phyloP scores from a whole-genome alignment of 2,113 vertebrate species.

The Neopipo cinnamomea region DNA sequence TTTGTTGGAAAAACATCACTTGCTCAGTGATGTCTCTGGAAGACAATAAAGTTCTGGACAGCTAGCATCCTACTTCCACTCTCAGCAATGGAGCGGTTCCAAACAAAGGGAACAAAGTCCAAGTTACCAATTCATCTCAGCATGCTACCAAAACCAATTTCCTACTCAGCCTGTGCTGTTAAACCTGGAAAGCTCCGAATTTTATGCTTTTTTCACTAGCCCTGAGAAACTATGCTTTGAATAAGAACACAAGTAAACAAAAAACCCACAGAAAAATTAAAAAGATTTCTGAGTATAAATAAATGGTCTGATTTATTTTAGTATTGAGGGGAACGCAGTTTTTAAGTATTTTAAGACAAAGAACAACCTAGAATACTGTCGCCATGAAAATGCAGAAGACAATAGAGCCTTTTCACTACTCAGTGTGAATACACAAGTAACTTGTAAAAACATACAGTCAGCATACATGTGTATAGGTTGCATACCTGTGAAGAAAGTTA shows the following conservation, averaged over 20 bases:
- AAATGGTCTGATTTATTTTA: background rate
- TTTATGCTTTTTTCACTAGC: background rate
- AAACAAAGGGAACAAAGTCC: constrained; percentile 6
- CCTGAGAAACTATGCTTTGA: background rate
- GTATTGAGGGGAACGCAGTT: background rate
- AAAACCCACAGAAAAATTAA: background rate
- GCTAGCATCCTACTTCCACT: background rate
- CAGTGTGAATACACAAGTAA: background rate
- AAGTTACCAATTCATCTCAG: constrained; percentile 8
- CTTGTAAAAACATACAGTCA: background rate
- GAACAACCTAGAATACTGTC: background rate
- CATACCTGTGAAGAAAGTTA: background rate
- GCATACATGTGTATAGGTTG: background rate
- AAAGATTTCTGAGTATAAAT: background rate
- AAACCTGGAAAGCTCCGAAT: background rate
- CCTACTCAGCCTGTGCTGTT: constrained; percentile 3
- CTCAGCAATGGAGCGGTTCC: constrained; percentile 12
- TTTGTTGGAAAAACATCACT: background rate
- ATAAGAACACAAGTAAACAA: background rate
- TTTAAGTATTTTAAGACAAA: background rate
- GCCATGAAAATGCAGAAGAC: background rate
- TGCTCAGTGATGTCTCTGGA: background rate
- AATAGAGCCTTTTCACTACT: background rate
- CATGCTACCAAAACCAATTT: constrained; percentile 36
- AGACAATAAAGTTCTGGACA: background rate